phyloP scores from a whole-genome alignment of 2,113 vertebrate species.

The Bambusicola thoracicus region DNA sequence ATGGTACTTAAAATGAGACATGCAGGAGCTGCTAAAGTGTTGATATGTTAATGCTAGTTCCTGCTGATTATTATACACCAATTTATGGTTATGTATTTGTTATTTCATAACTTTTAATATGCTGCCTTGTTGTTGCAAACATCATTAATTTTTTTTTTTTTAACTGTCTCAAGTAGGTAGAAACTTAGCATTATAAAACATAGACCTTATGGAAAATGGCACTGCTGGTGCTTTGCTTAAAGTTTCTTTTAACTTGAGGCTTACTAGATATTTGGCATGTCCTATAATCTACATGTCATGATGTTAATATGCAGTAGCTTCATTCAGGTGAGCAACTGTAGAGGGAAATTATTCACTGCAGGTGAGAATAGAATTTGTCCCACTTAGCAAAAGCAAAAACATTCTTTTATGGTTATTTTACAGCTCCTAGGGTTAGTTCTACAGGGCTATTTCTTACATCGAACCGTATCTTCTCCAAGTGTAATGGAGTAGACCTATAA shows the following conservation, averaged over 20 bases:
- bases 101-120: neutral
- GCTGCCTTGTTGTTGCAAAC: neutral
- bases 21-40: neutral
- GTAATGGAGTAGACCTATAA: neutral
- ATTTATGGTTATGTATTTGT: neutral
- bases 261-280: fast-evolving
- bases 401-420: neutral
- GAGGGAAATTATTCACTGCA: neutral
- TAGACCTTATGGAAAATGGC: neutral
- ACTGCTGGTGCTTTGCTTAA: neutral
- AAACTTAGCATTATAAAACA: neutral
- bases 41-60: neutral
- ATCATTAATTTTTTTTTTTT: neutral
- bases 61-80: neutral
- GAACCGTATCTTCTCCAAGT: neutral
- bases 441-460: neutral
- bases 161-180: neutral
- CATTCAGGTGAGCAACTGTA: neutral
- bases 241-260: neutral
- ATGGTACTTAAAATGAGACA: neutral
- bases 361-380: neutral
- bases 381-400: neutral
- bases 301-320: neutral
- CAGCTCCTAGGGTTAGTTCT: neutral
- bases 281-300: neutral